phyloP scores from a whole-genome alignment of 2,797 vertebrate genomes.

The Diplodus sargus region DNA sequence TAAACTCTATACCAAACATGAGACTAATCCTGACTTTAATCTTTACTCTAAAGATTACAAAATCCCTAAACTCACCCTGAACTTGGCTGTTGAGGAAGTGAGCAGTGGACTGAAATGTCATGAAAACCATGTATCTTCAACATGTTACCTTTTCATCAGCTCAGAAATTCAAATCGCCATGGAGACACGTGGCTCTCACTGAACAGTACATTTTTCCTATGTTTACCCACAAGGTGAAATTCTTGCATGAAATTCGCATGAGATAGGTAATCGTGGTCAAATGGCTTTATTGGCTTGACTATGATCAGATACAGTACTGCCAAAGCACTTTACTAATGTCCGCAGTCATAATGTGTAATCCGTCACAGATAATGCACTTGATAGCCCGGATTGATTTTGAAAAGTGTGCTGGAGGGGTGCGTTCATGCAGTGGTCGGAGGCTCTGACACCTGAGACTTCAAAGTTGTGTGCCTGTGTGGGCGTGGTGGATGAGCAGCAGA shows the following conservation, averaged over 20 bases:
- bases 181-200: neutral
- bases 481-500: neutral
- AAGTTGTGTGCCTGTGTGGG: neutral
- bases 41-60: conserved; percentile 22
- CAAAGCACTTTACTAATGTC: neutral
- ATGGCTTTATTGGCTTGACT: neutral
- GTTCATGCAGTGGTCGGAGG: neutral
- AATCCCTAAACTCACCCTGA: neutral
- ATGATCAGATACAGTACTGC: neutral
- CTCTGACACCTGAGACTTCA: neutral
- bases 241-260: neutral
- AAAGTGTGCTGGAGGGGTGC: neutral
- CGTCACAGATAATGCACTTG: neutral
- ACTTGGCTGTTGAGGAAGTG: neutral
- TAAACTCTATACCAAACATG: conserved; percentile 46
- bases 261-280: neutral
- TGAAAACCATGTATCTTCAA: neutral
- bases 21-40: conserved; percentile 57
- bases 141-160: neutral
- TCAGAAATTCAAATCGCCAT: neutral
- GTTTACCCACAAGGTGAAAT: neutral
- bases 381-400: neutral
- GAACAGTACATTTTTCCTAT: neutral
- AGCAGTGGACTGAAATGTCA: neutral
- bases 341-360: conserved; percentile 1